Conservation (phyloP, 2,797 vertebrate genomes). For the Pristis pectinata region DNA sequence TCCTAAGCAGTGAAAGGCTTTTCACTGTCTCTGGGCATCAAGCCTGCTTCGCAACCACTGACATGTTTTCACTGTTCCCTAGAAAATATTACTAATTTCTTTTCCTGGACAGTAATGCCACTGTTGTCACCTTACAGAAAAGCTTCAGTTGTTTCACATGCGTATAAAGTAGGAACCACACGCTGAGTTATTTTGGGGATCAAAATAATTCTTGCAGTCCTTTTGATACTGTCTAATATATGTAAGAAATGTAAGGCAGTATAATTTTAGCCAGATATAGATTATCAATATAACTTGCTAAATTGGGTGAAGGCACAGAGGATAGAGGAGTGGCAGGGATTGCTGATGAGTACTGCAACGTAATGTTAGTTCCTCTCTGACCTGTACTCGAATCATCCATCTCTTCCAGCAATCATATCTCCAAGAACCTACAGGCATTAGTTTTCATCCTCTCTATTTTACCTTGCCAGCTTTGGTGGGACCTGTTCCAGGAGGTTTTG, state of each 20-base stretch:
- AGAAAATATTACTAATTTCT: too few species aligned
- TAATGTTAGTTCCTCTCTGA: neutral
- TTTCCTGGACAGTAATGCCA: too few species aligned
- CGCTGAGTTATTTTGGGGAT: neutral
- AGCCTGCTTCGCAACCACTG: too few species aligned
- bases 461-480: neutral
- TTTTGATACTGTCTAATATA: neutral
- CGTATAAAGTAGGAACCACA: neutral
- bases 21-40: too few species aligned
- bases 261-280: conserved; percentile 16
- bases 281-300: neutral
- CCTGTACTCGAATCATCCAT: neutral
- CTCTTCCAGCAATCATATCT: neutral
- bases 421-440: too few species aligned
- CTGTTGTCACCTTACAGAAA: neutral
- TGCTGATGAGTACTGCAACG: neutral
- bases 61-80: too few species aligned
- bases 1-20: too few species aligned
- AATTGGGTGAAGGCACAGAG: neutral
- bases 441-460: neutral
- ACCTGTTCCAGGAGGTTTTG: too few species aligned
- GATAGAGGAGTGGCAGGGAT: neutral
- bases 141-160: neutral
- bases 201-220: neutral
- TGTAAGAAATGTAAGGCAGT: neutral